These are phyloP conservation scores for Botia kubotai DNA, from an alignment of 2,797 vertebrate species.

Conservation along the genomic window DNA sequence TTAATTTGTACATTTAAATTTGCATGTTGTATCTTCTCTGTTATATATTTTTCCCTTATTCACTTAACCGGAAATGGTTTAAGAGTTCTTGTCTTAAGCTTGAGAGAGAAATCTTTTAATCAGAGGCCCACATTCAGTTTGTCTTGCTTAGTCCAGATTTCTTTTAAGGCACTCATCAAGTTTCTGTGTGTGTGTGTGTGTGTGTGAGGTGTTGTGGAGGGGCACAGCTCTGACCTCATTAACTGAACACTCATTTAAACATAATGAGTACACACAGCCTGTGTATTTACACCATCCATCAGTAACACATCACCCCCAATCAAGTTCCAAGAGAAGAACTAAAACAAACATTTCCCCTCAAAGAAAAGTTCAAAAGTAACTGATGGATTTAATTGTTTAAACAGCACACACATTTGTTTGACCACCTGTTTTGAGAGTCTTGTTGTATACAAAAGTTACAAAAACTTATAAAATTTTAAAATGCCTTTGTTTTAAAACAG, in stretches of 20 bases:
- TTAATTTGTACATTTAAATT: no score
- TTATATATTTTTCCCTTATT: background rate
- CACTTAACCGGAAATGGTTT: background rate
- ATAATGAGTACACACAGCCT: background rate
- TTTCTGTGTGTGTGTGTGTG: constrained; percentile 21
- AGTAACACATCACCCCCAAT: constrained; percentile 17
- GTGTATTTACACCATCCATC: constrained; percentile 21
- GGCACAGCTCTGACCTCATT: no score
- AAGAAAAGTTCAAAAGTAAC: background rate
- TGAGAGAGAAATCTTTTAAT: constrained; percentile 36
- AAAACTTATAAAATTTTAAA: no score
- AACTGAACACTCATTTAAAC: no score
- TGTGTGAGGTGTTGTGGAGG: background rate
- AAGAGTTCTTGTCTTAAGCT: background rate
- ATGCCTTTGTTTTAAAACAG: no score
- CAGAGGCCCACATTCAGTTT: constrained; percentile 44
- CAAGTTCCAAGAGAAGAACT: background rate
- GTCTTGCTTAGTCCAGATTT: constrained; percentile 40
- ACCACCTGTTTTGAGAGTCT: no score
- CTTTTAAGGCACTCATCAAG: constrained; percentile 31
- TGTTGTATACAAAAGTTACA: no score
- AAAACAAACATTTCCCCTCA: background rate
- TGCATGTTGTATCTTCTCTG: no score
- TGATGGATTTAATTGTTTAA: background rate
- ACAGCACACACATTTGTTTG: background rate